A percentile compares a stretch with the other conserved stretches of the same genome.
Conservation (phyloP, 2,888 invertebrate genomes). For the Diarsia dahlii region DNA sequence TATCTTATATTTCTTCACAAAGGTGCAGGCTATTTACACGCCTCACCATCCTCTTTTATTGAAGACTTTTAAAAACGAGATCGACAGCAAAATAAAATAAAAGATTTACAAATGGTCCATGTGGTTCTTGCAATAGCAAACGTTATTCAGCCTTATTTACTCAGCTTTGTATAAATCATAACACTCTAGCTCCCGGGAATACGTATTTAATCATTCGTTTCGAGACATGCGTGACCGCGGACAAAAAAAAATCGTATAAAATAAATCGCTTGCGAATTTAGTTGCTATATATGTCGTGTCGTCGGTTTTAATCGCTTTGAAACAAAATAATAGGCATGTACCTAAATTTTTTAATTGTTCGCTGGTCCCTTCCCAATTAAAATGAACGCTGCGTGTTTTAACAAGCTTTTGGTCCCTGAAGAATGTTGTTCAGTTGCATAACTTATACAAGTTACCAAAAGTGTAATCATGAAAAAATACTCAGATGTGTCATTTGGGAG, state of each 20-base stretch:
- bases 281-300: neutral
- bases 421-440: no score
- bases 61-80: neutral
- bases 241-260: no score
- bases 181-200: neutral
- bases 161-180: neutral
- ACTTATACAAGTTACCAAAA: no score
- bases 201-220: neutral
- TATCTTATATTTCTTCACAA: no score
- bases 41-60: no score
- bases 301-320: neutral
- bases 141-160: neutral
- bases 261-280: conserved; percentile 7
- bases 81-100: no score
- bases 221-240: neutral
- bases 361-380: neutral
- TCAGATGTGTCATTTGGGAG: no score
- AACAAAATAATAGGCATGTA: conserved; percentile 2
- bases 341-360: neutral
- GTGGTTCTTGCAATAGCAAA: neutral
- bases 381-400: conserved; percentile 4
- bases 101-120: no score
- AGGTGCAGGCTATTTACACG: no score
- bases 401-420: no score
- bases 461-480: no score